Evolutionary conservation across 2,888 invertebrate genomes (phyloP).

Genomic region (Heliconius erato): DNA sequence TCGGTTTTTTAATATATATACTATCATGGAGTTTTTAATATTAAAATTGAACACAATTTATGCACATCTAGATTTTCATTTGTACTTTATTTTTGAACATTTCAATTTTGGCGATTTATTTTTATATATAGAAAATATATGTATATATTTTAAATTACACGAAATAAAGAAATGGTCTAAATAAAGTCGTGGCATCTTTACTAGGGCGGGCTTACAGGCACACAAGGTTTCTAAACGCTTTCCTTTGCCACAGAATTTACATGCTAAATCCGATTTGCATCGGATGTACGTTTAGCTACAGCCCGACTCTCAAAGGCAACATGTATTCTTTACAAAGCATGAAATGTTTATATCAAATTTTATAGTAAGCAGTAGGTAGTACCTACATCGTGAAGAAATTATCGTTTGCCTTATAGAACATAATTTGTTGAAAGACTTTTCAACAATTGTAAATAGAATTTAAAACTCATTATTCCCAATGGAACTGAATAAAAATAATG

Average conservation of each 20-base stretch:
- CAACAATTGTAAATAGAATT: slow-evolving; percentile 20
- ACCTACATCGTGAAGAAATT: background rate
- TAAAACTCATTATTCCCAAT: slow-evolving; percentile 19
- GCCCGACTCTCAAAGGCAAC: slow-evolving; percentile 18
- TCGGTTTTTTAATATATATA: background rate
- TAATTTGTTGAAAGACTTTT: background rate
- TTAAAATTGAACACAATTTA: background rate
- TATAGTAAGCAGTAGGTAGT: background rate
- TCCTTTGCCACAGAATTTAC: slow-evolving; percentile 35
- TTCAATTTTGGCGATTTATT: no score
- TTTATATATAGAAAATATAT: no score
- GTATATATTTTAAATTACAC: no score
- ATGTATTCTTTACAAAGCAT: slow-evolving; percentile 29
- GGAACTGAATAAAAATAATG: slow-evolving; percentile 29
- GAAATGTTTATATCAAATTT: slow-evolving; percentile 24
- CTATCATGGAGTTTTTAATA: background rate
- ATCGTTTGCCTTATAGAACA: background rate
- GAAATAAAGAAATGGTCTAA: background rate
- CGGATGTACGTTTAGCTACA: slow-evolving; percentile 23
- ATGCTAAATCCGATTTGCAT: slow-evolving; percentile 31
- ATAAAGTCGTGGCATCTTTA: slow-evolving; percentile 15
- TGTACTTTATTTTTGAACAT: no score
- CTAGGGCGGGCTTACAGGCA: background rate
- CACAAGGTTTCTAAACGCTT: slow-evolving; percentile 26
- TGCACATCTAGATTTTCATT: background rate